These are phyloP conservation scores for Hirtodrosophila alboralis DNA, from an alignment of 2,888 invertebrate species.

Conservation along the genomic window DNA sequence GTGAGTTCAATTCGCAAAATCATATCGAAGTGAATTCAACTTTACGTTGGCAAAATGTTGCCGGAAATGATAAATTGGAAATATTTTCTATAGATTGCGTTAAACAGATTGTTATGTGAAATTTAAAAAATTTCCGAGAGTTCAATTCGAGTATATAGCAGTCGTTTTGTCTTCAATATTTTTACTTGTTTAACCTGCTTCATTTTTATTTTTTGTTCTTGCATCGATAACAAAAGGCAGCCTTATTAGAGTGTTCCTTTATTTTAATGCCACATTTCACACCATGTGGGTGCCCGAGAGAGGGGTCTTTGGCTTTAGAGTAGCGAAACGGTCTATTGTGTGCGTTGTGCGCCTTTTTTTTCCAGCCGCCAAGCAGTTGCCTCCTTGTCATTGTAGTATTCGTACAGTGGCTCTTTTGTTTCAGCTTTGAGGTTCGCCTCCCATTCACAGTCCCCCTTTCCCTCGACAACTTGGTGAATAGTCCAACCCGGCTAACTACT, in stretches of 20 bases:
- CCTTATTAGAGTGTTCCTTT: constrained; percentile 77
- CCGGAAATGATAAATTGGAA: too few species aligned
- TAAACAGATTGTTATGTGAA: too few species aligned
- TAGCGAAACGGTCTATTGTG: constrained; percentile 24
- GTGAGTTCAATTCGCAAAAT: too few species aligned
- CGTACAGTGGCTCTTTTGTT: constrained; percentile 58
- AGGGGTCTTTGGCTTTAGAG: background rate
- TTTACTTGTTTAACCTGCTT: constrained; percentile 11
- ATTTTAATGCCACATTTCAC: constrained; percentile 76
- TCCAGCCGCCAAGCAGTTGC: constrained; percentile 21
- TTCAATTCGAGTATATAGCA: too few species aligned
- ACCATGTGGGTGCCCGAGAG: constrained; percentile 39
- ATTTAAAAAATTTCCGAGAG: too few species aligned
- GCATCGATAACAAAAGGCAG: constrained; percentile 71
- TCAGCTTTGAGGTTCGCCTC: constrained; percentile 27
- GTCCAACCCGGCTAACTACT: constrained; percentile 37
- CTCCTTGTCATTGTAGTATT: constrained; percentile 31
- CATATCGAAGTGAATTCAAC: too few species aligned
- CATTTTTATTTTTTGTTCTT: constrained; percentile 25
- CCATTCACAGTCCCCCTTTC: constrained; percentile 7
- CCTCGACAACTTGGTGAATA: too few species aligned
- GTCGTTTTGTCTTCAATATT: background rate
- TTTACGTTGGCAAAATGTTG: too few species aligned
- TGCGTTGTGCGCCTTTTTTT: constrained; percentile 41
- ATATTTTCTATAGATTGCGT: too few species aligned